Evolutionary conservation across 2,797 vertebrate species (phyloP).

Genomic region (Kryptolebias ocellatus): DNA sequence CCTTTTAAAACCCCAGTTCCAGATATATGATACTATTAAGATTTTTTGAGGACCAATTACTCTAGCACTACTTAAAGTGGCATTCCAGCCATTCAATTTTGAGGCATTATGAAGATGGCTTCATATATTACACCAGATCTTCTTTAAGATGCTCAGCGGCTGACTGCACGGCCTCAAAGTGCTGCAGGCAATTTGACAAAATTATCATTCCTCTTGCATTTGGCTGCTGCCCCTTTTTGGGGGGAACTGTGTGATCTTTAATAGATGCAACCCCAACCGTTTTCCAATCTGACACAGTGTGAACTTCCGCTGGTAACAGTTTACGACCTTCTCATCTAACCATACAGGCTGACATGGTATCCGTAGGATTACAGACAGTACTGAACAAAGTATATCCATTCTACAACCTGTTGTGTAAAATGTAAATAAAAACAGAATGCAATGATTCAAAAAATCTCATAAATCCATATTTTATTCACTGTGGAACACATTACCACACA

Average conservation of each 20-base stretch:
- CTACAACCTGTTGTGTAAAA: no score
- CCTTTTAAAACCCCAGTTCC: slow-evolving; percentile 87
- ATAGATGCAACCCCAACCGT: slow-evolving; percentile 40
- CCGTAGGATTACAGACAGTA: no score
- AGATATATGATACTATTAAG: slow-evolving; percentile 90
- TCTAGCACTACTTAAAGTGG: slow-evolving; percentile 71
- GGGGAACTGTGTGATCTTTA: slow-evolving; percentile 42
- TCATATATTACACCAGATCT: slow-evolving; percentile 63
- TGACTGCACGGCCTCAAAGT: slow-evolving; percentile 61
- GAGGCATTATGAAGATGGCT: slow-evolving; percentile 73
- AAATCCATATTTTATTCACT: no score
- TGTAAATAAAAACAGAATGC: no score
- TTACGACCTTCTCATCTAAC: slow-evolving; percentile 28
- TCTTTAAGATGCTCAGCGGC: slow-evolving; percentile 63
- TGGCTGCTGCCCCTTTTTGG: slow-evolving; percentile 56
- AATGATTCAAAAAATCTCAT: no score
- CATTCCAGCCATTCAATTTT: slow-evolving; percentile 71
- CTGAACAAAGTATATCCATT: no score
- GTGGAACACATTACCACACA: no score
- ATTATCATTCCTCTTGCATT: slow-evolving; percentile 64
- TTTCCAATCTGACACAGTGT: slow-evolving; percentile 48
- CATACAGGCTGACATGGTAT: not conserved
- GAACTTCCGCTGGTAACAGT: slow-evolving; percentile 45
- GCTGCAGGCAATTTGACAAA: slow-evolving; percentile 71
- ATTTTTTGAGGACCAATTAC: slow-evolving; percentile 86